Conservation (phyloP, 1,140 invertebrate genomes). For the Vollenhovia emeryi region DNA sequence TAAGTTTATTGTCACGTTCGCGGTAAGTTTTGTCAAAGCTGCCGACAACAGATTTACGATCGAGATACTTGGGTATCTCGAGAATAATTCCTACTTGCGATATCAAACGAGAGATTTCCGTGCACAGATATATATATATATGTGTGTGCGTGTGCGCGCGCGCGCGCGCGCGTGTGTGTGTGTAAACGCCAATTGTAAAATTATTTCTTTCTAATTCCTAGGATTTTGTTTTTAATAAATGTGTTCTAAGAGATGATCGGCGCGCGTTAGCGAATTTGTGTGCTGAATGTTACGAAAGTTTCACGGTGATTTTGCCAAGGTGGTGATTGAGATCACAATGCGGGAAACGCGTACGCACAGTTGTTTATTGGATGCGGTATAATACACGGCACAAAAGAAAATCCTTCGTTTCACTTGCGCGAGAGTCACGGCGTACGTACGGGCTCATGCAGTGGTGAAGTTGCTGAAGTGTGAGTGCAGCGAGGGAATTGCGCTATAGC, state of each 20-base stretch:
- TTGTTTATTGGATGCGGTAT: conserved; percentile 70
- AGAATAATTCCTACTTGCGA: not conserved
- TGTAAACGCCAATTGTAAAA: not conserved
- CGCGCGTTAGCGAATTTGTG: not conserved
- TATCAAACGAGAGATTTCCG: not conserved
- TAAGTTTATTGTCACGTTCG: not conserved
- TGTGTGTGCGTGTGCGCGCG: no score
- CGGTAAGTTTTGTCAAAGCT: not conserved
- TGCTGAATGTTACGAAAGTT: not conserved
- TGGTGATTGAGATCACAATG: conserved; percentile 66
- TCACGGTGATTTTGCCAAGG: conserved; percentile 9
- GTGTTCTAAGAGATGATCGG: not conserved
- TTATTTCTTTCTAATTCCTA: conserved; percentile 15
- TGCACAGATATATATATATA: not conserved
- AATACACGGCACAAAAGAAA: conserved; percentile 57
- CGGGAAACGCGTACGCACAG: conserved; percentile 62
- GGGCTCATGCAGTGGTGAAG: conserved; percentile 48
- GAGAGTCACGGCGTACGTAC: conserved; percentile 44
- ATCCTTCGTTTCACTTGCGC: conserved; percentile 35
- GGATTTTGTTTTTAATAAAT: not conserved
- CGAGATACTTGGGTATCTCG: not conserved
- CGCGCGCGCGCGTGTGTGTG: no score
- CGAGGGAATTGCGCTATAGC: not conserved
- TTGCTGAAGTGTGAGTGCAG: not conserved
- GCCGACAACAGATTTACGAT: not conserved